phyloP scores from a whole-genome alignment of 2,797 vertebrate genomes.

The Anolis apletophallus region DNA sequence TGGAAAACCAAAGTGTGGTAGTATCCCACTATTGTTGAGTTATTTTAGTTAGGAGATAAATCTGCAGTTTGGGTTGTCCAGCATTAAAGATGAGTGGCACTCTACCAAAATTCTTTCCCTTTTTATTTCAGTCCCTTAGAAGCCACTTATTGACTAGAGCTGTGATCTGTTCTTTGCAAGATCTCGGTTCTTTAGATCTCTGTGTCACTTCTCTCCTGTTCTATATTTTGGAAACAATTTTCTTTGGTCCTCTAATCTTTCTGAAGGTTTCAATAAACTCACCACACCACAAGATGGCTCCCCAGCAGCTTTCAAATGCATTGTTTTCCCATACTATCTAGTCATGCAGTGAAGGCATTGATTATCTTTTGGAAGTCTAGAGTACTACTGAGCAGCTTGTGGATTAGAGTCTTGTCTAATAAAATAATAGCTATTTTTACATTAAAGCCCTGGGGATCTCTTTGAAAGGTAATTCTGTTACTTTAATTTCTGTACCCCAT shows the following conservation, averaged over 20 bases:
- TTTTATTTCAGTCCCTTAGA: background rate
- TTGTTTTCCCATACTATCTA: constrained; percentile 32
- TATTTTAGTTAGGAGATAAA: too few species aligned
- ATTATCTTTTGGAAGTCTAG: constrained; percentile 71
- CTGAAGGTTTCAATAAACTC: constrained; percentile 41
- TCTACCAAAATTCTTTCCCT: background rate
- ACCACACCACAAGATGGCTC: constrained; percentile 73
- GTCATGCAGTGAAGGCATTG: constrained; percentile 63
- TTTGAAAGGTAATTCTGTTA: constrained; percentile 75
- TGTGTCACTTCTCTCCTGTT: background rate
- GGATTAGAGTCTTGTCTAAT: constrained; percentile 75
- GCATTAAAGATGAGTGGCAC: background rate
- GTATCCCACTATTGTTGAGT: background rate
- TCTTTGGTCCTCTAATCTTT: background rate
- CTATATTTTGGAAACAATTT: background rate
- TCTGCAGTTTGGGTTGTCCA: too few species aligned
- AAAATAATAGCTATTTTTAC: constrained; percentile 78
- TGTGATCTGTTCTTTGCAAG: background rate
- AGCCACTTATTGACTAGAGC: background rate
- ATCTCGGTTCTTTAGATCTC: background rate
- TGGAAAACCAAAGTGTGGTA: too few species aligned
- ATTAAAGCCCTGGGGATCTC: constrained; percentile 72
- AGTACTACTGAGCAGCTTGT: constrained; percentile 65
- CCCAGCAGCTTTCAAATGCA: constrained; percentile 53
- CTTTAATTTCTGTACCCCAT: constrained; percentile 75